These are phyloP conservation scores for Hystrix cristata DNA, from an alignment of 2,113 vertebrate genomes.

Conservation along the genomic window DNA sequence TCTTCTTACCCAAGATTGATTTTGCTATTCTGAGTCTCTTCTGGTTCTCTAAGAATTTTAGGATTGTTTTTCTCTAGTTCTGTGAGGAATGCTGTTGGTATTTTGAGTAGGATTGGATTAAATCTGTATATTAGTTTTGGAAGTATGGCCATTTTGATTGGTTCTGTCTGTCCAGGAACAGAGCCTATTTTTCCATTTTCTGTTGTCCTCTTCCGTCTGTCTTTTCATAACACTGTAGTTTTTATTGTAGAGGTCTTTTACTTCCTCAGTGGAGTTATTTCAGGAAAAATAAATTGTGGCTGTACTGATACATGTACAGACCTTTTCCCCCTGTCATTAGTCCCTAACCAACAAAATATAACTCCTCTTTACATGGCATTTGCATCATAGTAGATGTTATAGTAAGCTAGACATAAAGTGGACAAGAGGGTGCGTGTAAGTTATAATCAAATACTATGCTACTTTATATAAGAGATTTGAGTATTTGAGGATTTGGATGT, in stretches of 20 bases:
- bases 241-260: not conserved
- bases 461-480: not conserved
- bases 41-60: not conserved
- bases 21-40: not conserved
- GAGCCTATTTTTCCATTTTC: not conserved
- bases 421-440: not conserved
- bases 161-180: not conserved
- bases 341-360: not conserved
- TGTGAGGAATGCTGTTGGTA: not conserved
- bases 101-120: not conserved
- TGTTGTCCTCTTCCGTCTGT: not conserved
- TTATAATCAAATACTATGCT: not conserved
- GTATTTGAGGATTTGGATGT: not conserved
- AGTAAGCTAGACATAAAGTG: not conserved
- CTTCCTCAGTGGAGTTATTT: not conserved
- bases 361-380: not conserved
- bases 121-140: not conserved
- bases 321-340: not conserved
- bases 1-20: not conserved
- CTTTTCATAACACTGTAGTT: not conserved
- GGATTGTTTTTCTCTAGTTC: not conserved
- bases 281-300: not conserved
- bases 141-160: not conserved
- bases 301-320: not conserved
- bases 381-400: not conserved